A percentile compares a stretch with the other conserved stretches of the same genome.
These are phyloP conservation scores for Brenthis ino DNA, from an alignment of 2,888 invertebrate genomes.

Conservation along the genomic window DNA sequence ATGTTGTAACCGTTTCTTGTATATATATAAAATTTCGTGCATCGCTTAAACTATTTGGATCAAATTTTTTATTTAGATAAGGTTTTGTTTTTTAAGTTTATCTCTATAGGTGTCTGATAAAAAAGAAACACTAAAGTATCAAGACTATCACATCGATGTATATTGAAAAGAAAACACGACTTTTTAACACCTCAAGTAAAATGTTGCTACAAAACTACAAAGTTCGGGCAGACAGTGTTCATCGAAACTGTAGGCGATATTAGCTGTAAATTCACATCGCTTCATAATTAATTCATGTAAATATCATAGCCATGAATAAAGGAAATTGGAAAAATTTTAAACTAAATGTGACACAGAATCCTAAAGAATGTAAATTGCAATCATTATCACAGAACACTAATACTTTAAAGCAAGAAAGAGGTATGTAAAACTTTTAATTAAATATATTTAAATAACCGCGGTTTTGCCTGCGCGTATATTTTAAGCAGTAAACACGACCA, in stretches of 20 bases:
- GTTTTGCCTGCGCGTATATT: no score
- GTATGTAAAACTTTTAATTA: constrained; percentile 47
- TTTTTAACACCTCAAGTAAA: constrained; percentile 53
- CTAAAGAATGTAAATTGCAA: constrained; percentile 30
- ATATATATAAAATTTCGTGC: no score
- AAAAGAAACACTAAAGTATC: constrained; percentile 44
- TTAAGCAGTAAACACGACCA: no score
- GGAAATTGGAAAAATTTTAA: constrained; percentile 70
- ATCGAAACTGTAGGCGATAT: constrained; percentile 34
- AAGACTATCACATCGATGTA: constrained; percentile 41
- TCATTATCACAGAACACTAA: constrained; percentile 20
- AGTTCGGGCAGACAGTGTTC: constrained; percentile 43
- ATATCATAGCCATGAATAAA: constrained; percentile 56
- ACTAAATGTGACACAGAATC: constrained; percentile 54
- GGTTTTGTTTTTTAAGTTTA: no score
- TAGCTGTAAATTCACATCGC: constrained; percentile 32
- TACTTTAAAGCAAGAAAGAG: constrained; percentile 54
- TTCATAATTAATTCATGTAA: constrained; percentile 28
- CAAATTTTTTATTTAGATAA: not conserved
- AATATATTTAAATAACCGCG: no score
- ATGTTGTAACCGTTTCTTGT: no score
- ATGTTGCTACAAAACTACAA: constrained; percentile 38
- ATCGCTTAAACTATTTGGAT: no score
- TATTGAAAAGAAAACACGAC: constrained; percentile 44
- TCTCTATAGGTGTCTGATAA: not conserved